Conservation (phyloP, 2,888 invertebrate species). For the Steinernema carpocapsae region DNA sequence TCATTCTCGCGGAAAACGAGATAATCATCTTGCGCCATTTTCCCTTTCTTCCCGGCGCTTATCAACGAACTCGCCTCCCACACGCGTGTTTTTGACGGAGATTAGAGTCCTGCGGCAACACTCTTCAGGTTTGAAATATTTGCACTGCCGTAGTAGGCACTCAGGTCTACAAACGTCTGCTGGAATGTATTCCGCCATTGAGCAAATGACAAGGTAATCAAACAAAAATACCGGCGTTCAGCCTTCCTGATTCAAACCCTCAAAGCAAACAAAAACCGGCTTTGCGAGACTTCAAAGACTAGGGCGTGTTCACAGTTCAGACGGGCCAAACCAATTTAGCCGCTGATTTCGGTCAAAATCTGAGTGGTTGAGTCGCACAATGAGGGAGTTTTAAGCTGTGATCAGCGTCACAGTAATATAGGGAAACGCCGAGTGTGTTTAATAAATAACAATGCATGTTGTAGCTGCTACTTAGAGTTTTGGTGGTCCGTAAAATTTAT, state of each 20-base stretch:
- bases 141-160: not conserved
- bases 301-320: not conserved
- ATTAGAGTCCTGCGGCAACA: not conserved
- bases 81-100: not conserved
- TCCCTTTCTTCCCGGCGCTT: not conserved
- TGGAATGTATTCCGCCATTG: not conserved
- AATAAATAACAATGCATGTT: no score
- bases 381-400: no score
- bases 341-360: not conserved
- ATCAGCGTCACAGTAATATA: no score
- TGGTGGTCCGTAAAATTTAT: no score
- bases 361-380: no score
- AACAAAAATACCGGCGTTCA: conserved; percentile 18
- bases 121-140: not conserved
- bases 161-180: not conserved
- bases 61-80: not conserved
- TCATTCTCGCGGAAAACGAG: conserved; percentile 2
- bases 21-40: not conserved
- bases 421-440: no score
- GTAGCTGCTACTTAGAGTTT: no score
- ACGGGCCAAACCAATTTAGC: not conserved
- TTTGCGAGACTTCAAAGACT: not conserved
- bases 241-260: conserved; percentile 29
- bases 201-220: conserved; percentile 22
- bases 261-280: conserved; percentile 30